These are phyloP conservation scores for Sarcophaga subvicina DNA, from an alignment of 2,888 invertebrate genomes.

Conservation along the genomic window DNA sequence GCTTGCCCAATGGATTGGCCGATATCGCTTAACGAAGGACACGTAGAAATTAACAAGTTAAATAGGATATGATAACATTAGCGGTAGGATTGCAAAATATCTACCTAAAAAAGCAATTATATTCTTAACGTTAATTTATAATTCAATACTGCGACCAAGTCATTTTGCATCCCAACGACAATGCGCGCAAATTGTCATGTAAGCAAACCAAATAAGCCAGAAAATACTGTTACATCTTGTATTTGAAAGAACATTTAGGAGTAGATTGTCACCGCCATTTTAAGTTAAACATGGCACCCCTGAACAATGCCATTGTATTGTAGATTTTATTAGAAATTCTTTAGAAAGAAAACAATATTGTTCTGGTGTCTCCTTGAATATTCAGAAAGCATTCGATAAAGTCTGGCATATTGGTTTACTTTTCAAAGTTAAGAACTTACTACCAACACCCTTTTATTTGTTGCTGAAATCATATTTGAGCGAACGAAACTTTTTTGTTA, in stretches of 20 bases:
- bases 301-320: slow-evolving; percentile 33
- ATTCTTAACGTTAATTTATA: slow-evolving; percentile 12
- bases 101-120: not conserved
- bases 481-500: too few species aligned
- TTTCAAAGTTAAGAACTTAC: too few species aligned
- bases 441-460: too few species aligned
- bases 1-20: slow-evolving; percentile 42
- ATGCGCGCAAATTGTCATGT: slow-evolving; percentile 9
- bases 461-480: too few species aligned
- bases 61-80: slow-evolving; percentile 38
- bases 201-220: slow-evolving; percentile 28
- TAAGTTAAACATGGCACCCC: not conserved
- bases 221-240: slow-evolving; percentile 33
- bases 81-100: not conserved
- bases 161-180: not conserved
- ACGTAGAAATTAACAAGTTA: slow-evolving; percentile 23
- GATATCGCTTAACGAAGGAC: not conserved
- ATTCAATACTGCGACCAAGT: not conserved
- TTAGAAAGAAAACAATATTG: not conserved
- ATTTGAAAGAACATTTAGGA: slow-evolving; percentile 45
- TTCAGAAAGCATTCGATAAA: not conserved
- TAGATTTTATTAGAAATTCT: slow-evolving; percentile 7
- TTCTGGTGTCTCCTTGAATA: too few species aligned
- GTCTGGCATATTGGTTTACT: too few species aligned
- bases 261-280: not conserved